These are phyloP conservation scores for Apis dorsata DNA, from an alignment of 1,140 invertebrate genomes.

Conservation along the genomic window DNA sequence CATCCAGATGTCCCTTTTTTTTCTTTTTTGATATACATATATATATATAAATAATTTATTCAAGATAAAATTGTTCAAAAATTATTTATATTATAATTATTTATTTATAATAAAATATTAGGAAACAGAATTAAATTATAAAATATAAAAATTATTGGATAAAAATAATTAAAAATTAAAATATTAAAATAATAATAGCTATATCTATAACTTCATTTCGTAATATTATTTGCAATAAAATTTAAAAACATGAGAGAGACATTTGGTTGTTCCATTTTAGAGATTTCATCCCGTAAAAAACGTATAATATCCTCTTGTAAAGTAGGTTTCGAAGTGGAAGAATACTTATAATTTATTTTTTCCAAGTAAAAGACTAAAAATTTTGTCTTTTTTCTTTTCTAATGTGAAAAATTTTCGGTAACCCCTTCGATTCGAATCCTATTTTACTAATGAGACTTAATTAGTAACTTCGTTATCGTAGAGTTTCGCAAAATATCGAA, in stretches of 20 bases:
- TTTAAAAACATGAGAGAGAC: neutral
- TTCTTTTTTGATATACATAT: too few species aligned
- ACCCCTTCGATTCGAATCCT: conserved; percentile 5
- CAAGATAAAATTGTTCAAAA: neutral
- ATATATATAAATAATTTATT: neutral
- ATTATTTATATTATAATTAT: too few species aligned
- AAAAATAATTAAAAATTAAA: neutral
- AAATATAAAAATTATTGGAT: neutral
- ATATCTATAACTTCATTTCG: neutral
- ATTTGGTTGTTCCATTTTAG: neutral
- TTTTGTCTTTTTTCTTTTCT: neutral
- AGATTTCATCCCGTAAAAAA: conserved; percentile 55
- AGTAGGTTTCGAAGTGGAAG: conserved; percentile 40
- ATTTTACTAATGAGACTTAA: neutral
- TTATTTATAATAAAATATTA: neutral
- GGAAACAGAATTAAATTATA: neutral
- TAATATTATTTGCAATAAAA: neutral
- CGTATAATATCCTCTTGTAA: conserved; percentile 44
- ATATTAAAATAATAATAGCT: neutral
- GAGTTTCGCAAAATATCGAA: conserved; percentile 57
- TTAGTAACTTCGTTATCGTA: conserved; percentile 46
- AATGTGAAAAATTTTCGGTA: neutral
- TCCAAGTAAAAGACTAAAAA: neutral
- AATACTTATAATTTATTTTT: neutral
- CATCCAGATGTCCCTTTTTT: neutral